phyloP scores from a whole-genome alignment of 2,113 vertebrate genomes.

The Egretta garzetta region DNA sequence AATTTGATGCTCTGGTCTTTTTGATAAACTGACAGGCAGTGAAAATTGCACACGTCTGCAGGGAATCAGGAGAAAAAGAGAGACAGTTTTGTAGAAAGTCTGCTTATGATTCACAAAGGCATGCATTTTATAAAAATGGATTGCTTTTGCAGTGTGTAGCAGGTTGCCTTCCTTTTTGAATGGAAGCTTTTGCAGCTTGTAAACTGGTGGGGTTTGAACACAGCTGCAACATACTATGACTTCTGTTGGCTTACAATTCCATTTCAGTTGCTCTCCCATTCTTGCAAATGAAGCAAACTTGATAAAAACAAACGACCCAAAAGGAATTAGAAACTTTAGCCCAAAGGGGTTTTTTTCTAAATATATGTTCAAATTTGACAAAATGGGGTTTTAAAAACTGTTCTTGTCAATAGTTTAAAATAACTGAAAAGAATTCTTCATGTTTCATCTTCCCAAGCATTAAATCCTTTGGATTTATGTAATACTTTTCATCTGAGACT shows the following conservation, averaged over 20 bases:
- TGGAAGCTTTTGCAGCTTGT: slow-evolving; percentile 42
- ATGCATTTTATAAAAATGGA: slow-evolving; percentile 56
- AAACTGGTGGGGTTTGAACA: slow-evolving; percentile 6
- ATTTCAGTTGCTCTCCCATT: not conserved
- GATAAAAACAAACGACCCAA: not conserved
- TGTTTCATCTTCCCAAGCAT: not conserved
- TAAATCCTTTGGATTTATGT: not conserved
- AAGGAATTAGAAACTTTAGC: not conserved
- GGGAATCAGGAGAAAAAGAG: slow-evolving; percentile 49
- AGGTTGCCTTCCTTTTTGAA: slow-evolving; percentile 34
- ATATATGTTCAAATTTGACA: not conserved
- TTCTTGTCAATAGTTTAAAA: not conserved
- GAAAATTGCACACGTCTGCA: slow-evolving; percentile 64
- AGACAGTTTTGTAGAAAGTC: slow-evolving; percentile 62
- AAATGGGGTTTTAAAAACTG: not conserved
- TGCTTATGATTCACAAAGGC: slow-evolving; percentile 60
- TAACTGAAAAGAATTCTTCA: not conserved
- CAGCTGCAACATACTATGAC: not conserved
- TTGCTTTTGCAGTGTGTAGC: slow-evolving; percentile 22
- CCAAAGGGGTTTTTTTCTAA: not conserved
- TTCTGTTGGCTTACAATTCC: not conserved
- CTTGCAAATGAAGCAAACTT: not conserved
- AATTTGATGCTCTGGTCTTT: slow-evolving; percentile 70
- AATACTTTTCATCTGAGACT: not conserved
- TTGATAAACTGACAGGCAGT: slow-evolving; percentile 69